Conservation (phyloP, 2,797 vertebrate genomes). For the Cuculus canorus region DNA sequence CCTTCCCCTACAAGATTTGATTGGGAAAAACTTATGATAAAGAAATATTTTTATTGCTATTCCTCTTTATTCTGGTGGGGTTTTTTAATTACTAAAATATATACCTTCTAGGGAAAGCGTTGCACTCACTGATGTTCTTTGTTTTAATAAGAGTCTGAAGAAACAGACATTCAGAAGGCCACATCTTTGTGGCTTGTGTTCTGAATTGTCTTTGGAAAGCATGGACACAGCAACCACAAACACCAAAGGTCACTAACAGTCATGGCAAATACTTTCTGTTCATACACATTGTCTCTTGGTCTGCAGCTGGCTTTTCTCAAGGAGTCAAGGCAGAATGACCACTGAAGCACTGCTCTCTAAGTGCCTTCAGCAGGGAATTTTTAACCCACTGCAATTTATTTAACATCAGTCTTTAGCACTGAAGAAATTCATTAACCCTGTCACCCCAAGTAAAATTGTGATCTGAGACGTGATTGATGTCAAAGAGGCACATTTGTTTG, state of each 20-base stretch:
- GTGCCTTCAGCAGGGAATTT: background rate
- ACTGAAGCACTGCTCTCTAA: background rate
- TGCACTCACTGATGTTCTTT: background rate
- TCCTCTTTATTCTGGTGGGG: background rate
- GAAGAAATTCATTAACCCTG: background rate
- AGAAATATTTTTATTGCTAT: background rate
- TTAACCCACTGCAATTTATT: background rate
- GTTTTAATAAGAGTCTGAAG: background rate
- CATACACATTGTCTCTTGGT: background rate
- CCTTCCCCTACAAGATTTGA: background rate
- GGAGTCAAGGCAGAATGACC: background rate
- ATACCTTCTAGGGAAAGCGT: background rate
- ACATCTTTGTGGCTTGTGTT: background rate
- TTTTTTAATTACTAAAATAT: background rate
- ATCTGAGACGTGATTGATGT: background rate
- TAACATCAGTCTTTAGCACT: background rate
- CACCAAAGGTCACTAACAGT: background rate
- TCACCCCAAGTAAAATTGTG: background rate
- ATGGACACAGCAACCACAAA: background rate
- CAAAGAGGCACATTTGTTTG: background rate
- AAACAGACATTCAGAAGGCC: background rate
- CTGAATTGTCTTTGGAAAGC: background rate
- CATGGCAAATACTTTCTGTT: background rate
- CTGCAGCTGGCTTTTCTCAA: background rate
- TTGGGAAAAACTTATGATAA: background rate